phyloP scores from a whole-genome alignment of 2,113 vertebrate species.

The human region DNA sequence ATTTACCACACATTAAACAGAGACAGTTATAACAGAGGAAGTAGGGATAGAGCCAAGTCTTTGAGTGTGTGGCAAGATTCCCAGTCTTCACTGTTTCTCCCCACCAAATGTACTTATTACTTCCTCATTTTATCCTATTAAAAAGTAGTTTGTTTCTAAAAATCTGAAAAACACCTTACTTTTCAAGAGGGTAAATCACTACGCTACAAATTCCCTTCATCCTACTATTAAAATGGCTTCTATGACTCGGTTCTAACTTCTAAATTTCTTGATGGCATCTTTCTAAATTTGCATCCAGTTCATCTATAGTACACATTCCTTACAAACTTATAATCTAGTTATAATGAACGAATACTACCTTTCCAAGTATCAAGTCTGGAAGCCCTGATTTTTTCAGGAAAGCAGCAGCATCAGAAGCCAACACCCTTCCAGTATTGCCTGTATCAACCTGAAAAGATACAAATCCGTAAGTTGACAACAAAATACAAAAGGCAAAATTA shows the following conservation, averaged over 20 bases:
- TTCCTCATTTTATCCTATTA: conserved; percentile 55
- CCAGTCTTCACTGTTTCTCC: conserved; percentile 26
- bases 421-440: conserved; percentile 91
- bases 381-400: conserved; percentile 97
- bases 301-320: background rate
- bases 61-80: conserved; percentile 55
- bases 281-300: conserved; percentile 33
- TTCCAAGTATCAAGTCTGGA: conserved; percentile 95
- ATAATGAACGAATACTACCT: conserved; percentile 85
- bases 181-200: conserved; percentile 44
- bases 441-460: conserved; percentile 91
- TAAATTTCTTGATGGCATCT: background rate
- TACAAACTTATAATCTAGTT: background rate
- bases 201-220: background rate
- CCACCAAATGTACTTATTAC: conserved; percentile 48
- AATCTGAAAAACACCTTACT: conserved; percentile 9
- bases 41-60: conserved; percentile 10
- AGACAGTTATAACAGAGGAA: conserved; percentile 48
- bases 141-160: conserved; percentile 56
- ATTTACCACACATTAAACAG: conserved; percentile 37
- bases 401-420: conserved; percentile 94
- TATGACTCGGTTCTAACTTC: conserved; percentile 29
- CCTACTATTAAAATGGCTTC: background rate
- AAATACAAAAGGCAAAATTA: conserved; percentile 46
- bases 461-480: conserved; percentile 44